Evolutionary conservation across 1,140 invertebrate species (phyloP).

Genomic region (Reticulitermes speratus): DNA sequence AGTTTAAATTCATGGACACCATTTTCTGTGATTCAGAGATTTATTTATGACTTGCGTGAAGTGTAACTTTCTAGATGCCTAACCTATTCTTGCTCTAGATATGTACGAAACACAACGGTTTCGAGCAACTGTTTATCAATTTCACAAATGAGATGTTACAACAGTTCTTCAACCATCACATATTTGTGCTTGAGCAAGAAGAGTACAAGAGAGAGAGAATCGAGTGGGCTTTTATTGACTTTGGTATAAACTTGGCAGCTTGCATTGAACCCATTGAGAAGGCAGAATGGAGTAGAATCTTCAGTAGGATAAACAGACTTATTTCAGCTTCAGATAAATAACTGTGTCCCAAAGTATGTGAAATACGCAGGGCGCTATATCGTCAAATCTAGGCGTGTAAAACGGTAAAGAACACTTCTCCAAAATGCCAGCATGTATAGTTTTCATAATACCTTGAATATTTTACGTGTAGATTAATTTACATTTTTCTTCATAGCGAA

Average conservation of each 20-base stretch:
- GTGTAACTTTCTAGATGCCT: not conserved
- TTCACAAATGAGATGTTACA: slow-evolving; percentile 97
- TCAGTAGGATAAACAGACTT: slow-evolving; percentile 47
- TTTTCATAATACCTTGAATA: too few relatives aligned
- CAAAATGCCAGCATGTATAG: too few relatives aligned
- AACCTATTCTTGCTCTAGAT: not conserved
- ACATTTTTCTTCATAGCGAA: too few relatives aligned
- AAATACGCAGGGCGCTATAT: too few relatives aligned
- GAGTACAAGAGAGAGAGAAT: slow-evolving; percentile 95
- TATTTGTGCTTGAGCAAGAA: slow-evolving; percentile 97
- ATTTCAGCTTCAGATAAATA: not conserved
- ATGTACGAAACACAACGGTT: slow-evolving; percentile 83
- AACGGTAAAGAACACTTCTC: too few relatives aligned
- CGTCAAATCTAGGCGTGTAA: too few relatives aligned
- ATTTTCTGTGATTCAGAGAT: too few relatives aligned
- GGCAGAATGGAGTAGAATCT: slow-evolving; percentile 46
- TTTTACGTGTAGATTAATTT: too few relatives aligned
- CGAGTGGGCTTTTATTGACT: slow-evolving; percentile 95
- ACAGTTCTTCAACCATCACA: slow-evolving; percentile 99
- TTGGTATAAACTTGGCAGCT: slow-evolving; percentile 95
- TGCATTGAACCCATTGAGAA: slow-evolving; percentile 98
- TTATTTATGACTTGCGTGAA: too few relatives aligned
- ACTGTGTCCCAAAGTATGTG: not conserved
- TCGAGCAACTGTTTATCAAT: slow-evolving; percentile 99
- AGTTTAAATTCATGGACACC: too few relatives aligned